phyloP scores from a whole-genome alignment of 2,888 invertebrate species.

The Aphidius colemani region DNA sequence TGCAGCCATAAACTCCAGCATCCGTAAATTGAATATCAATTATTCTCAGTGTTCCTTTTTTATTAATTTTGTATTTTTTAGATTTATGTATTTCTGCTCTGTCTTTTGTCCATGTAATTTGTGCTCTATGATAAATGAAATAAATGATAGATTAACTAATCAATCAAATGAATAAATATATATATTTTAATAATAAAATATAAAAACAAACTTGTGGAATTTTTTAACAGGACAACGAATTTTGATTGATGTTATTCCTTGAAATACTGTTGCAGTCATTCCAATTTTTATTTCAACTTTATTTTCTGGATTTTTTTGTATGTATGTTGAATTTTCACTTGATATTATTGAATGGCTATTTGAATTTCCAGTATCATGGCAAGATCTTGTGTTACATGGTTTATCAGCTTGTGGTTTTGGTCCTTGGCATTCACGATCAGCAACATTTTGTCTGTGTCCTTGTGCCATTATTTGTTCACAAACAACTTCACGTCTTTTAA shows the following conservation, averaged over 20 bases:
- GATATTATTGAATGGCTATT: conserved; percentile 73
- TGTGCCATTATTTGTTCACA: conserved; percentile 94
- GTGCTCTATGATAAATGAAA: conserved; percentile 63
- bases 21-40: conserved; percentile 80
- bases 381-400: conserved; percentile 83
- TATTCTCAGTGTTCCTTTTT: conserved; percentile 88
- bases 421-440: conserved; percentile 75
- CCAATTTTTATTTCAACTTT: conserved; percentile 84
- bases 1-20: conserved; percentile 84
- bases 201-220: conserved; percentile 60
- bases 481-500: conserved; percentile 77
- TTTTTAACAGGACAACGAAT: conserved; percentile 92
- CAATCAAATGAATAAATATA: not conserved
- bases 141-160: conserved; percentile 9
- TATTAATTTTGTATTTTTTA: conserved; percentile 85
- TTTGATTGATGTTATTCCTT: conserved; percentile 84
- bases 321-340: conserved; percentile 77
- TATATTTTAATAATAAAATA: not conserved
- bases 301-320: conserved; percentile 82
- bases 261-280: conserved; percentile 86
- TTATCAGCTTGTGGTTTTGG: conserved; percentile 78
- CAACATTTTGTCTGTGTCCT: conserved; percentile 84
- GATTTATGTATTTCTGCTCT: conserved; percentile 77
- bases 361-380: conserved; percentile 69
- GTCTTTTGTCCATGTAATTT: conserved; percentile 89